A percentile compares a stretch with the other conserved stretches of the same genome.
phyloP scores from a whole-genome alignment of 2,113 vertebrate species.

The Lasiurus cinereus region DNA sequence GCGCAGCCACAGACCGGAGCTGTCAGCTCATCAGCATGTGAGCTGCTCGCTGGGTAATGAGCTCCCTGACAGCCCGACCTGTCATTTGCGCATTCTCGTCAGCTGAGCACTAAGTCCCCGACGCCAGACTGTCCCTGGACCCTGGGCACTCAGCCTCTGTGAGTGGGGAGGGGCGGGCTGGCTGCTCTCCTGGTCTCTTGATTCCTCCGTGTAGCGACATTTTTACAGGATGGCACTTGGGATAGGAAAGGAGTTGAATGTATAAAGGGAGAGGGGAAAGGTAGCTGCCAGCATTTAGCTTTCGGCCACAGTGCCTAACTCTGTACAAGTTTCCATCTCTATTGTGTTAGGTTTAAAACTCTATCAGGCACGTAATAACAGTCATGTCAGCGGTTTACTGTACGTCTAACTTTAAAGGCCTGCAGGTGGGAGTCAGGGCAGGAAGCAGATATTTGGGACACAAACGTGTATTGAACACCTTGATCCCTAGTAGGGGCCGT shows the following conservation, averaged over 20 bases:
- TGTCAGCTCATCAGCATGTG: slow-evolving; percentile 80
- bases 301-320: neutral
- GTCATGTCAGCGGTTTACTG: neutral
- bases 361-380: neutral
- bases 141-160: neutral
- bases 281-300: neutral
- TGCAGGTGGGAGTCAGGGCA: neutral
- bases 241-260: neutral
- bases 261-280: neutral
- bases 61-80: slow-evolving; percentile 65
- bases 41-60: slow-evolving; percentile 71
- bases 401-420: neutral
- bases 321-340: neutral
- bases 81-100: slow-evolving; percentile 71
- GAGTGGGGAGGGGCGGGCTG: neutral
- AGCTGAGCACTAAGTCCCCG: slow-evolving; percentile 59
- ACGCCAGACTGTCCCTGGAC: slow-evolving; percentile 67
- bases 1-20: slow-evolving; percentile 60
- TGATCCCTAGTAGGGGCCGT: too few relatives aligned
- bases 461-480: neutral
- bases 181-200: neutral
- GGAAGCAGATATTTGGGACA: neutral
- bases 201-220: neutral
- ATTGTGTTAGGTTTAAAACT: slow-evolving; percentile 16
- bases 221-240: neutral